Conservation (phyloP, 2,888 invertebrate species). For the Mythimna lalbum region DNA sequence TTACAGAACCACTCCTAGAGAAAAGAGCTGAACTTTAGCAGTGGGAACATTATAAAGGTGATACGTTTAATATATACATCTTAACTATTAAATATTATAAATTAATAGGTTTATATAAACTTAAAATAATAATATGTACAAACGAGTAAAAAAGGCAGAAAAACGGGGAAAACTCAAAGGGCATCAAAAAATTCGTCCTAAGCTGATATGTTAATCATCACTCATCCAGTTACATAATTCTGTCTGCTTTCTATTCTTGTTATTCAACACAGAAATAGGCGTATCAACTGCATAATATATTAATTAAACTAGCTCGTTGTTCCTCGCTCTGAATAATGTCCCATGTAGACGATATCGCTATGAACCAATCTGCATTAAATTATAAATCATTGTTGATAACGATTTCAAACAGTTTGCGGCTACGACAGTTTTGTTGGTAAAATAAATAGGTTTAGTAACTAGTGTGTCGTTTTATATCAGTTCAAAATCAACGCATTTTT, state of each 20-base stretch:
- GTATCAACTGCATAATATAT: conserved; percentile 24
- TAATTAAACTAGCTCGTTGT: conserved; percentile 32
- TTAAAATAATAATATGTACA: too few relatives aligned
- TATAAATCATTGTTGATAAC: conserved; percentile 34
- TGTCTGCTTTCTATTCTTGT: background rate
- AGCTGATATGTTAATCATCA: background rate
- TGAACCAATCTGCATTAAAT: conserved; percentile 41
- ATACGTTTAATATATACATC: too few relatives aligned
- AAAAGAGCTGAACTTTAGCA: too few relatives aligned
- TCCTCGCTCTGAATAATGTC: conserved; percentile 30
- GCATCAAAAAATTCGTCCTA: too few relatives aligned
- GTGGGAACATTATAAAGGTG: too few relatives aligned
- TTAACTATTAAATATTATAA: too few relatives aligned
- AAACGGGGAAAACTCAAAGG: too few relatives aligned
- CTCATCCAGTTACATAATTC: background rate
- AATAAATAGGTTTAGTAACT: conserved; percentile 20
- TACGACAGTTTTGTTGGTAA: conserved; percentile 13
- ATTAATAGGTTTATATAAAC: too few relatives aligned
- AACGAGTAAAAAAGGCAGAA: too few relatives aligned
- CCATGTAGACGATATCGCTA: conserved; percentile 31
- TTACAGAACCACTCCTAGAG: too few relatives aligned
- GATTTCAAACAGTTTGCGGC: conserved; percentile 3
- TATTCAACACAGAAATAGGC: background rate
- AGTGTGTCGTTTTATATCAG: conserved; percentile 1
- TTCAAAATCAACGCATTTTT: too few relatives aligned